Evolutionary conservation across 2,888 invertebrate genomes (phyloP), one percentile per base, ranked within the genome.

Genomic region (Callimorpha dominula): DNA sequence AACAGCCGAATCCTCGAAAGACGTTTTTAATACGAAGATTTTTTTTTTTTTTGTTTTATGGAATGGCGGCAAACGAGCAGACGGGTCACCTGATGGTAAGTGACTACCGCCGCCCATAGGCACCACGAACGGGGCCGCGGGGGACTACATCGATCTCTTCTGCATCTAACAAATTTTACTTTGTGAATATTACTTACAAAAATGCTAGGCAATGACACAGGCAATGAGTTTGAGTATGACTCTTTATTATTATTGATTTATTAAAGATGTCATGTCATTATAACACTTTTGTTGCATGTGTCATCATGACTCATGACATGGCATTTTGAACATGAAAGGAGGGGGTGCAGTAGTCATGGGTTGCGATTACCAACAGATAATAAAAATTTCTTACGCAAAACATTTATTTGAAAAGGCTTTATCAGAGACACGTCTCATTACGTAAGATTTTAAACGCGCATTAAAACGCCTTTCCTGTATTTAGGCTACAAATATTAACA

Each of bases 261-360:
- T 31, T 60, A 31, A 31, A 31, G 5, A 40, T 40, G 65, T 65
- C 65, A 65, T 65, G 50, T 40, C 50, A 65, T 9, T 31, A 60
- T 31, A 20, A 60, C 31, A 57, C 31, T 60, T 60, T 60, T 31
- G 60, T 31, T 60, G 14, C 31, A 60, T 60, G 20, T 65, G 50
- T 65, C 65, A 65, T 40, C 31, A 60, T 60, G 20, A 50, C 40
- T 65, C 65, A 65, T 40, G n/a, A 65, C 15, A 50, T 50, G 50
- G 50, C 40, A 65, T 65, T 65, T 50, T 50, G 17, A 50, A 17
- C 0, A 31, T 11, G 31, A 11, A 8, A 2, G 50, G 50, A 50
- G 62, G 40, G 62, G 17, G 42, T 65, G 15, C 31, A 14, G 17
- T 9, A 49, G 65, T 50, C 9, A 40, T 50, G 50, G 40, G 8